phyloP scores from a whole-genome alignment of 2,113 vertebrate species.

The Oryzias woworae region DNA sequence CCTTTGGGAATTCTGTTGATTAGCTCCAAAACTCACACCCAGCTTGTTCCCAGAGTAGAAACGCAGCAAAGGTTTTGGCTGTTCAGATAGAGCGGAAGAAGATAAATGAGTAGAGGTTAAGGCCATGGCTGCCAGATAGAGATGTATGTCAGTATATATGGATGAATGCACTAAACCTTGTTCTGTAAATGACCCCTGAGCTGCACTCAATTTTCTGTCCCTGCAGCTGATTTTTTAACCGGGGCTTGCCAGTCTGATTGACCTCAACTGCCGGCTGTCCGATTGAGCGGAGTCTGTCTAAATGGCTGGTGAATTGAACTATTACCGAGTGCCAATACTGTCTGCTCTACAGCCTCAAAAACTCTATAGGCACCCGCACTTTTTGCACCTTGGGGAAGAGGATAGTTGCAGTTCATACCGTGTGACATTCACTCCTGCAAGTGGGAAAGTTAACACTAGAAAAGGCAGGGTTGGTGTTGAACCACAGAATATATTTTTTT shows the following conservation, averaged over 20 bases:
- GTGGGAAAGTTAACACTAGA: slow-evolving; percentile 11
- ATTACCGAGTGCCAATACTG: slow-evolving; percentile 44
- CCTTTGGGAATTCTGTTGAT: neutral
- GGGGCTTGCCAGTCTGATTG: slow-evolving; percentile 51
- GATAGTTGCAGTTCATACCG: slow-evolving; percentile 9
- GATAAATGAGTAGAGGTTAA: slow-evolving; percentile 32
- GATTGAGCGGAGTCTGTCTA: slow-evolving; percentile 61
- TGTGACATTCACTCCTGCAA: slow-evolving; percentile 30
- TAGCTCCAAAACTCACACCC: neutral
- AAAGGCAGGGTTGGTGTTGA: slow-evolving; percentile 5
- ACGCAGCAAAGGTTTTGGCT: slow-evolving; percentile 17
- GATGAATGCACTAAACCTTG: slow-evolving; percentile 20
- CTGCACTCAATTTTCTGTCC: slow-evolving; percentile 22
- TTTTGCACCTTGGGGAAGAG: slow-evolving; percentile 37
- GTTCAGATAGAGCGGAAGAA: slow-evolving; percentile 17
- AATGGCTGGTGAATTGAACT: slow-evolving; percentile 60
- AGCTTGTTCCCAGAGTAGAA: neutral
- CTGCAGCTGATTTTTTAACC: slow-evolving; percentile 38
- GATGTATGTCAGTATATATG: slow-evolving; percentile 24
- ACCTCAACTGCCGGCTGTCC: slow-evolving; percentile 47
- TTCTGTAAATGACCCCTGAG: slow-evolving; percentile 36
- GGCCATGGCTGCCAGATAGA: slow-evolving; percentile 3
- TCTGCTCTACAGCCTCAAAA: slow-evolving; percentile 26
- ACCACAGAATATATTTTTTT: slow-evolving; percentile 33
- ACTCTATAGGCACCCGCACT: slow-evolving; percentile 33